phyloP scores from a whole-genome alignment of 2,113 vertebrate species.

The Muntiacus reevesi region DNA sequence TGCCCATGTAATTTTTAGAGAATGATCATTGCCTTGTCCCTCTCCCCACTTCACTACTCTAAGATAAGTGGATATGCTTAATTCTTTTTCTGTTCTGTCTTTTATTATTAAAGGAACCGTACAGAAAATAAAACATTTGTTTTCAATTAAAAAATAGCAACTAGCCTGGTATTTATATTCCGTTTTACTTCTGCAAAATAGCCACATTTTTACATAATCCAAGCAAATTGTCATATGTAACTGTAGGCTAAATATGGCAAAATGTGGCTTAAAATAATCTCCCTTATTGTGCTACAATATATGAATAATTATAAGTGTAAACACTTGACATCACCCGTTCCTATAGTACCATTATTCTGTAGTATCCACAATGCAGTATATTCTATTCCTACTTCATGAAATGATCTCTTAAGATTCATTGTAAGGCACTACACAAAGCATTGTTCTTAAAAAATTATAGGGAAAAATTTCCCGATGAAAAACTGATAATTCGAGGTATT shows the following conservation, averaged over 20 bases:
- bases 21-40: slow-evolving; percentile 33
- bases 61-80: neutral
- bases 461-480: slow-evolving; percentile 60
- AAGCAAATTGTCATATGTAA: slow-evolving; percentile 56
- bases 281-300: slow-evolving; percentile 66
- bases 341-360: slow-evolving; percentile 71
- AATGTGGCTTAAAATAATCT: slow-evolving; percentile 59
- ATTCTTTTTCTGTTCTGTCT: neutral
- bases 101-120: neutral
- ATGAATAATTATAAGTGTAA: slow-evolving; percentile 73
- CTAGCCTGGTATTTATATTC: slow-evolving; percentile 39
- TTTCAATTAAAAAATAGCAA: slow-evolving; percentile 24
- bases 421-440: neutral
- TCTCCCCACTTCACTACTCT: neutral
- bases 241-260: slow-evolving; percentile 45
- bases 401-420: slow-evolving; percentile 67
- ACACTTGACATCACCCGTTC: slow-evolving; percentile 65
- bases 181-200: slow-evolving; percentile 55
- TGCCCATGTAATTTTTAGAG: slow-evolving; percentile 53
- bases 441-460: slow-evolving; percentile 65
- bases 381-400: slow-evolving; percentile 74
- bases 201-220: slow-evolving; percentile 27
- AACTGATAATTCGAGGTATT: slow-evolving; percentile 57
- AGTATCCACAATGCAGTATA: slow-evolving; percentile 65
- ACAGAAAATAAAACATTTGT: neutral